A percentile compares a stretch with the other conserved stretches of the same genome.
Evolutionary conservation across 2,113 vertebrate genomes (phyloP).

Genomic region (Junco hyemalis): DNA sequence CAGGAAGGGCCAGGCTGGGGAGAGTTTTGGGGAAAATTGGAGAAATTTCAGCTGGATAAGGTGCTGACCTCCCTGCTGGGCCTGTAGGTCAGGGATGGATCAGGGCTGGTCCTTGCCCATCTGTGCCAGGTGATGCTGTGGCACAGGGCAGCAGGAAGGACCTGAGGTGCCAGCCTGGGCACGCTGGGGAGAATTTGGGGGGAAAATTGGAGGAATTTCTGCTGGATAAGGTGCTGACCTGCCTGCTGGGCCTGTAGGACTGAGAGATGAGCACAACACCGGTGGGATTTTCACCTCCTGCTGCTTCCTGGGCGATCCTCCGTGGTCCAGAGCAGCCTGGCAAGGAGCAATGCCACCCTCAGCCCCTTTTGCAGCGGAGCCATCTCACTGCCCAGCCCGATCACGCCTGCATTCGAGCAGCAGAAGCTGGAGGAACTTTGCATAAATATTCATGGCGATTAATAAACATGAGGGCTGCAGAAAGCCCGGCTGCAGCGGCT

Average conservation of each 20-base stretch:
- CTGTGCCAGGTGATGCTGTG: neutral
- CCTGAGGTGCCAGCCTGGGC: fast-evolving
- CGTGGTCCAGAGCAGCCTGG: fast-evolving
- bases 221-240: fast-evolving
- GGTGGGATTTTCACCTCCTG: neutral
- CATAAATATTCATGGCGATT: slow-evolving; percentile 77
- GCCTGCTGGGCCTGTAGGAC: neutral
- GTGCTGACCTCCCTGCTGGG: no score
- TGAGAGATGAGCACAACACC: neutral
- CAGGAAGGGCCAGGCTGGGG: no score
- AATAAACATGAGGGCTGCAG: slow-evolving; percentile 70
- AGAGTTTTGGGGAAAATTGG: no score
- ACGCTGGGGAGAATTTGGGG: neutral
- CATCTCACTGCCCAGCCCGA: neutral
- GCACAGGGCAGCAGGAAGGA: fast-evolving
- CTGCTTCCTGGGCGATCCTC: neutral
- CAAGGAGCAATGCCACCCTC: neutral
- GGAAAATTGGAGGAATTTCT: neutral
- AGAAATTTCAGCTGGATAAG: no score
- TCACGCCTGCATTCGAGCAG: neutral
- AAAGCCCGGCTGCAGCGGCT: slow-evolving; percentile 20
- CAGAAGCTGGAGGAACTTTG: neutral
- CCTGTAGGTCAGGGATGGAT: neutral
- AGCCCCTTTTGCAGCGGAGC: neutral
- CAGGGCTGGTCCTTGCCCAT: fast-evolving